Conservation (phyloP, 2,888 invertebrate genomes). For the Atrina japonica region DNA sequence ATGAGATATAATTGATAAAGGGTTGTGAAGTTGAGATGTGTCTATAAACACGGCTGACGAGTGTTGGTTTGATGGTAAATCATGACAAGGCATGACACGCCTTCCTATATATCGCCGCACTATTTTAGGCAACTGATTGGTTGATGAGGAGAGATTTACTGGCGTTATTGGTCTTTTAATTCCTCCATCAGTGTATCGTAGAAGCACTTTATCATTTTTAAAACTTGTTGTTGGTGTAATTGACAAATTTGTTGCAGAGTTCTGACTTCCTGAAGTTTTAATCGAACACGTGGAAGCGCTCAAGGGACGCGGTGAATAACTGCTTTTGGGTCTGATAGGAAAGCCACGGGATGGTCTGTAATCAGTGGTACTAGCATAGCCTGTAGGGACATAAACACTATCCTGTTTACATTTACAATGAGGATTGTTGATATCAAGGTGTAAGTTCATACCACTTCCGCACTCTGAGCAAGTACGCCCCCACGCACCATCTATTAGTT, state of each 20-base stretch:
- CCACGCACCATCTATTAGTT: slow-evolving; percentile 65
- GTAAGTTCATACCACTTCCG: slow-evolving; percentile 72
- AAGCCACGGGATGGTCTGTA: slow-evolving; percentile 51
- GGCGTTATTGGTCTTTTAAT: slow-evolving; percentile 59
- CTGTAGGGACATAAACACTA: slow-evolving; percentile 57
- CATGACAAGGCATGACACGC: slow-evolving; percentile 55
- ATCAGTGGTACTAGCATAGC: slow-evolving; percentile 36
- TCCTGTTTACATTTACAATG: slow-evolving; percentile 73
- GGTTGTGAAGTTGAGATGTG: slow-evolving; percentile 62
- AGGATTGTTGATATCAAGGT: slow-evolving; percentile 66
- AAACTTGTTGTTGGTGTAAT: slow-evolving; percentile 27
- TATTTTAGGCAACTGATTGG: slow-evolving; percentile 54
- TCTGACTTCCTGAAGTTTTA: slow-evolving; percentile 23
- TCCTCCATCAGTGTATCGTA: slow-evolving; percentile 64
- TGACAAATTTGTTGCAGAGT: slow-evolving; percentile 25
- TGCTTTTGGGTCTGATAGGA: slow-evolving; percentile 52
- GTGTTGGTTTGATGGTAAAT: slow-evolving; percentile 49
- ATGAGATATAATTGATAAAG: slow-evolving; percentile 64
- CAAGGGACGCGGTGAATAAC: slow-evolving; percentile 52
- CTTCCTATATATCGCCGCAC: slow-evolving; percentile 62
- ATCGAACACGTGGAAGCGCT: slow-evolving; percentile 51
- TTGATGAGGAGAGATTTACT: slow-evolving; percentile 31
- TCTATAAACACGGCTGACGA: slow-evolving; percentile 60
- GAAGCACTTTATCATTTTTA: slow-evolving; percentile 56
- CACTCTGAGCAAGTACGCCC: slow-evolving; percentile 68